Evolutionary conservation across 2,113 vertebrate species (phyloP).

Genomic region (Pterophyllum scalare): DNA sequence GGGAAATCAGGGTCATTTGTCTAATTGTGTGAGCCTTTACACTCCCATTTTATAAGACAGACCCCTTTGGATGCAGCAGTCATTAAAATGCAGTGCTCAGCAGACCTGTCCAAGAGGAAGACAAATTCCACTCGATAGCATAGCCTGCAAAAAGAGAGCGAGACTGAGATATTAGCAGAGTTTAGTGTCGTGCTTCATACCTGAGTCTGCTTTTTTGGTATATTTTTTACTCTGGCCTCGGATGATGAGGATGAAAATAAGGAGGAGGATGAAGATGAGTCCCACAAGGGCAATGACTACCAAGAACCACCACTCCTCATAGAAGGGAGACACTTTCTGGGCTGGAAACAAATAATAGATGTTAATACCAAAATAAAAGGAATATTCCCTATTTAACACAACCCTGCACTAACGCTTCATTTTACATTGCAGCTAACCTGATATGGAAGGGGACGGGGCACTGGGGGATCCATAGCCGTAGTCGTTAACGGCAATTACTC

Average conservation of each 20-base stretch:
- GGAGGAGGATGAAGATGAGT: slow-evolving; percentile 96
- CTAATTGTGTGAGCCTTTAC: slow-evolving; percentile 48
- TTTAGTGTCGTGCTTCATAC: slow-evolving; percentile 71
- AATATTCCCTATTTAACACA: not conserved
- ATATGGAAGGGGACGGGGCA: slow-evolving; percentile 93
- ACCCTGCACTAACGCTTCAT: not conserved
- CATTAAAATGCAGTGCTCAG: slow-evolving; percentile 53
- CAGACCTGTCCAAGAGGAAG: slow-evolving; percentile 26
- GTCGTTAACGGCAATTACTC: slow-evolving; percentile 96
- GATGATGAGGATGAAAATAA: slow-evolving; percentile 96
- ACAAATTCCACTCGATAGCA: slow-evolving; percentile 21
- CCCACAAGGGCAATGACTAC: slow-evolving; percentile 95
- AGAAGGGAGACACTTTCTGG: slow-evolving; percentile 95
- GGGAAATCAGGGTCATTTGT: slow-evolving; percentile 48
- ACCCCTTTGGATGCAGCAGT: slow-evolving; percentile 8
- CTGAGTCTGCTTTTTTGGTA: slow-evolving; percentile 93
- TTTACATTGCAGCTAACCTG: slow-evolving; percentile 80
- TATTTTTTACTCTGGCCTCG: slow-evolving; percentile 98
- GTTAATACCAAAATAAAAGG: not conserved
- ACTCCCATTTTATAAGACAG: slow-evolving; percentile 27
- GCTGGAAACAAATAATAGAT: slow-evolving; percentile 76
- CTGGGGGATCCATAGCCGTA: slow-evolving; percentile 97
- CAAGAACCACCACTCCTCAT: slow-evolving; percentile 99
- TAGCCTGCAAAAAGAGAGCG: not conserved
- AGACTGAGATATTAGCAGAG: not conserved